Percentiles rank a stretch among this genome's conserved stretches.
Evolutionary conservation across 2,888 invertebrate species (phyloP).

Genomic region (Dicyrtoma fusca): DNA sequence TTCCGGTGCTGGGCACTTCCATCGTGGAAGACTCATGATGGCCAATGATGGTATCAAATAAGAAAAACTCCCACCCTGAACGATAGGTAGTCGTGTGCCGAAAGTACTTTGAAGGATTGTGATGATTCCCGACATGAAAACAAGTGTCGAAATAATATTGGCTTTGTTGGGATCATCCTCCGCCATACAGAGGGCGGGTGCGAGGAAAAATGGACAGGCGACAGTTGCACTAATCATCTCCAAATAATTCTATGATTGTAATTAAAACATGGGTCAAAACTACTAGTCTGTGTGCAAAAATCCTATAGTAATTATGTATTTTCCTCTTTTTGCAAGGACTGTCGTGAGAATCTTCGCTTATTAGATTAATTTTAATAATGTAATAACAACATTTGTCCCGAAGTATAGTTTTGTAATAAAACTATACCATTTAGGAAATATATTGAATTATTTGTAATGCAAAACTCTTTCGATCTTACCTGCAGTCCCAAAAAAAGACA

Average conservation of each 20-base stretch:
- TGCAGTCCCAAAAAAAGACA: constrained; percentile 80
- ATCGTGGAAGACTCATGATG: constrained; percentile 71
- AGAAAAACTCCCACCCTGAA: constrained; percentile 73
- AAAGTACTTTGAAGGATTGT: constrained; percentile 74
- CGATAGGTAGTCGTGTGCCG: constrained; percentile 64
- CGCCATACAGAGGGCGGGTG: constrained; percentile 77
- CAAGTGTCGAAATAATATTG: constrained; percentile 64
- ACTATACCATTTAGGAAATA: too few species aligned
- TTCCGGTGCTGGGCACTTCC: constrained; percentile 69
- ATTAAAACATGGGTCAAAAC: background rate
- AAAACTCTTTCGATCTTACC: constrained; percentile 61
- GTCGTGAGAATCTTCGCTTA: too few species aligned
- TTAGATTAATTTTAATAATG: too few species aligned
- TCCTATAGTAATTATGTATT: too few species aligned
- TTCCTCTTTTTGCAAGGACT: too few species aligned
- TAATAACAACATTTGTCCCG: too few species aligned
- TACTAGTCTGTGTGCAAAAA: background rate
- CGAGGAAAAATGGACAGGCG: constrained; percentile 78
- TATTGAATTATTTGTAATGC: background rate
- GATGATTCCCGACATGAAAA: constrained; percentile 57
- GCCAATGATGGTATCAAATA: constrained; percentile 79
- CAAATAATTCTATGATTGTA: constrained; percentile 69
- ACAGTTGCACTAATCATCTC: constrained; percentile 86
- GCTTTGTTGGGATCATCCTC: constrained; percentile 59
- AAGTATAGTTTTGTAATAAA: background rate